These are phyloP conservation scores for Temnothorax ravouxi DNA, from an alignment of 2,888 invertebrate species.

Conservation along the genomic window DNA sequence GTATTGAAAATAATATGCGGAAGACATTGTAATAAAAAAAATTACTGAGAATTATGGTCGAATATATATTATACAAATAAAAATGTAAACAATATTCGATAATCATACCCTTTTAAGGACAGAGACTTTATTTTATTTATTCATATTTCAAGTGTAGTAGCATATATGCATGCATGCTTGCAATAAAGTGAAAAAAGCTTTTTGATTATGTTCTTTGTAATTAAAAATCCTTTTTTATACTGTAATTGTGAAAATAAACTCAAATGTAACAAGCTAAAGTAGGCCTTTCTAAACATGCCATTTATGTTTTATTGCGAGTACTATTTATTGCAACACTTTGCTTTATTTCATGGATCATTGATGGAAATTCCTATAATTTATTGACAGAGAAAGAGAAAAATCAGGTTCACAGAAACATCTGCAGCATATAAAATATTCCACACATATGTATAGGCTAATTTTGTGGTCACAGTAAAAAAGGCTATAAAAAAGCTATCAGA, in stretches of 20 bases:
- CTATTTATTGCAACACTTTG: background rate
- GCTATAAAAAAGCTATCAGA: background rate
- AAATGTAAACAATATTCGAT: constrained; percentile 54
- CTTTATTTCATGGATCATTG: background rate
- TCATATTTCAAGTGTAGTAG: background rate
- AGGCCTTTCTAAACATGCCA: constrained; percentile 29
- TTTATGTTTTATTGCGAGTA: constrained; percentile 3
- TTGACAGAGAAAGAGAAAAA: background rate
- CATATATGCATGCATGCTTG: background rate
- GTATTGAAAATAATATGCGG: constrained; percentile 4
- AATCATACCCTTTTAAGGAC: constrained; percentile 52
- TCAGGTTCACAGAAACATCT: background rate
- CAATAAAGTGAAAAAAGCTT: background rate
- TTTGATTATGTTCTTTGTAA: background rate
- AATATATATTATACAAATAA: constrained; percentile 29
- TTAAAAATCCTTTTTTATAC: background rate
- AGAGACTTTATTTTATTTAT: constrained; percentile 26
- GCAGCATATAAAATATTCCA: background rate
- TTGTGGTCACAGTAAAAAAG: background rate
- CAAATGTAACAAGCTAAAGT: background rate
- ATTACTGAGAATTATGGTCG: background rate
- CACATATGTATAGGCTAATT: background rate
- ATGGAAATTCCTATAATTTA: background rate
- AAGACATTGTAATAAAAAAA: constrained; percentile 12
- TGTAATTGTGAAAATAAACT: constrained; percentile 5